These are phyloP conservation scores for Pyrrhia umbra DNA, from an alignment of 2,888 invertebrate species.

Conservation along the genomic window DNA sequence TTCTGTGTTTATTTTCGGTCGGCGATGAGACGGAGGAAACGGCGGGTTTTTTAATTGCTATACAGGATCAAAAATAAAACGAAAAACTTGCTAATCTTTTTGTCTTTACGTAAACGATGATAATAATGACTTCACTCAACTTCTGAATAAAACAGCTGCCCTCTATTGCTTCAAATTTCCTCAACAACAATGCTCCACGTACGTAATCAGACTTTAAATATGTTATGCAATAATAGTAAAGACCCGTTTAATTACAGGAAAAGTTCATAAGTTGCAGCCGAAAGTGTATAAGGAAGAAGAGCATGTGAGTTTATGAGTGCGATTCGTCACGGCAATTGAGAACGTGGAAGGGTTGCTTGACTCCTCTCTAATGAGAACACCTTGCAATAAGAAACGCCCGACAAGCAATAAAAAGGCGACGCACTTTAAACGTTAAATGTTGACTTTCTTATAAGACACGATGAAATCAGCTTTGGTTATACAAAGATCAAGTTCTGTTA, in stretches of 20 bases:
- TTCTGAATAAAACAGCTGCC: not conserved
- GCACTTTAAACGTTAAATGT: slow-evolving; percentile 70
- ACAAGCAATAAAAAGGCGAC: slow-evolving; percentile 72
- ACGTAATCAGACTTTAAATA: slow-evolving; percentile 17
- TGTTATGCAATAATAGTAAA: slow-evolving; percentile 41
- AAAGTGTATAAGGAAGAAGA: slow-evolving; percentile 70
- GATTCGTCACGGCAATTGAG: slow-evolving; percentile 89
- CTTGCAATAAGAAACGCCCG: slow-evolving; percentile 67
- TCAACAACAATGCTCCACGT: not conserved
- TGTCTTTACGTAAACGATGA: slow-evolving; percentile 1
- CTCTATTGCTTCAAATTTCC: not conserved
- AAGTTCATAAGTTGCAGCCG: slow-evolving; percentile 69
- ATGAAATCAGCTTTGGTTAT: not conserved
- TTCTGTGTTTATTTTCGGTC: slow-evolving; percentile 84
- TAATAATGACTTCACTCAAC: not conserved
- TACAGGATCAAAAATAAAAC: slow-evolving; percentile 39
- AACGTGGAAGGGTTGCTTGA: slow-evolving; percentile 73
- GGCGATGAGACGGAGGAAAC: slow-evolving; percentile 74
- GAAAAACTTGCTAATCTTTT: slow-evolving; percentile 17
- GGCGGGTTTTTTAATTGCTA: slow-evolving; percentile 61
- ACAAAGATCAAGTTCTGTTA: slow-evolving; percentile 16
- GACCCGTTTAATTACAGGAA: slow-evolving; percentile 73
- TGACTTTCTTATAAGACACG: slow-evolving; percentile 27
- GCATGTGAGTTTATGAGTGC: slow-evolving; percentile 84
- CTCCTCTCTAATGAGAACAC: slow-evolving; percentile 72